These are phyloP conservation scores for Pristiophorus japonicus DNA, from an alignment of 2,113 vertebrate genomes.

Conservation along the genomic window DNA sequence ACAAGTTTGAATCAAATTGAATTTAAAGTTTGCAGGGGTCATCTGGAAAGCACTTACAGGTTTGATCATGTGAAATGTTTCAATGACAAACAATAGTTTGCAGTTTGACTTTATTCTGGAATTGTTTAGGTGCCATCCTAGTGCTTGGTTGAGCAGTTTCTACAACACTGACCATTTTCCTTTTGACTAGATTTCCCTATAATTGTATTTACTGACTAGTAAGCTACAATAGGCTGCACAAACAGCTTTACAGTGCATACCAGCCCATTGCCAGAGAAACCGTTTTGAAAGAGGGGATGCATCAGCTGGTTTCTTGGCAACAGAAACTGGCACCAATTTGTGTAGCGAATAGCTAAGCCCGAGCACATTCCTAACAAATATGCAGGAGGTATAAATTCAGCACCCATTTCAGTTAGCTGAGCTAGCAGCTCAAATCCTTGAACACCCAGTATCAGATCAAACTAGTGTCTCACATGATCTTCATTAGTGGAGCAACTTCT, in stretches of 20 bases:
- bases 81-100: background rate
- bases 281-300: background rate
- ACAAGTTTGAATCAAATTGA: background rate
- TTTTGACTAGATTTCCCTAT: background rate
- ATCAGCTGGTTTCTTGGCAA: constrained; percentile 17
- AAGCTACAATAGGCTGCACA: background rate
- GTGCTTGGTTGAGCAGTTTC: background rate
- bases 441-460: background rate
- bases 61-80: background rate
- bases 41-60: background rate
- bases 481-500: background rate
- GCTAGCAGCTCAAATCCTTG: background rate
- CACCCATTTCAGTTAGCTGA: background rate
- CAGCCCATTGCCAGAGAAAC: background rate
- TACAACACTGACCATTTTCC: background rate
- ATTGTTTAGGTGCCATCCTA: background rate
- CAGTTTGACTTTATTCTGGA: background rate
- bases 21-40: background rate
- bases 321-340: background rate
- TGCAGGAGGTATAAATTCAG: background rate
- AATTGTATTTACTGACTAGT: background rate
- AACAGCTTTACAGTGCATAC: background rate
- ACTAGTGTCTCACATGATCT: background rate
- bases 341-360: background rate
- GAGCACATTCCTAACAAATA: background rate